Evolutionary conservation across 2,113 vertebrate species (phyloP).

Genomic region (Butorides virescens): DNA sequence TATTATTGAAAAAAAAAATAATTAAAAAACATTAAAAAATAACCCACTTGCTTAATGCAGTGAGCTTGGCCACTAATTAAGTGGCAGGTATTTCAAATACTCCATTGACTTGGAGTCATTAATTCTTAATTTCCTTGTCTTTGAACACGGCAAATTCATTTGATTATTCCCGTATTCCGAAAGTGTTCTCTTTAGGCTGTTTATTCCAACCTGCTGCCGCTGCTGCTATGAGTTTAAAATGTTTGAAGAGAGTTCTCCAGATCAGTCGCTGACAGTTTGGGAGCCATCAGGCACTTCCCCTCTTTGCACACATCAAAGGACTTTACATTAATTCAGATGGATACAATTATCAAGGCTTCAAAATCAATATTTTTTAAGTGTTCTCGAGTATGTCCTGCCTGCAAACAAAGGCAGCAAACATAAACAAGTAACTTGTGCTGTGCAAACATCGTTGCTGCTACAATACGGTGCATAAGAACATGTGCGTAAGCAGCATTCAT

Average conservation of each 20-base stretch:
- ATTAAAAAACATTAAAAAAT: background rate
- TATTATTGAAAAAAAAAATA: background rate
- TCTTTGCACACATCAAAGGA: slow-evolving; percentile 2
- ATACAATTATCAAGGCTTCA: background rate
- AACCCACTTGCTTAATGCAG: background rate
- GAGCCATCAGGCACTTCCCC: background rate
- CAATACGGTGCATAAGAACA: background rate
- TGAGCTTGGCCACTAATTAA: background rate
- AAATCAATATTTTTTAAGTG: background rate
- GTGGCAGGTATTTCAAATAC: background rate
- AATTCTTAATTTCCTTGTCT: slow-evolving; percentile 26
- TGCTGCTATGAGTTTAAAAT: background rate
- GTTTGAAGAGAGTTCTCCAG: background rate
- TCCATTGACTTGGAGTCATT: background rate
- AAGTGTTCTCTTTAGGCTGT: slow-evolving; percentile 45
- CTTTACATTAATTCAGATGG: background rate
- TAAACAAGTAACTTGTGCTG: background rate
- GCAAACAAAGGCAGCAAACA: background rate
- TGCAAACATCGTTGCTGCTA: too few species aligned
- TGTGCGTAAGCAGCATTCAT: background rate
- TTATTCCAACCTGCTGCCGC: slow-evolving; percentile 25
- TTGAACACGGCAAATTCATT: slow-evolving; percentile 23
- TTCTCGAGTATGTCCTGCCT: background rate
- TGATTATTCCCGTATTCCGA: background rate
- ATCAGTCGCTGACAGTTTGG: background rate